Percentiles rank a stretch among this genome's conserved stretches.
Conservation (phyloP, 1,140 invertebrate genomes). For the Ostrea denselamellosa region DNA sequence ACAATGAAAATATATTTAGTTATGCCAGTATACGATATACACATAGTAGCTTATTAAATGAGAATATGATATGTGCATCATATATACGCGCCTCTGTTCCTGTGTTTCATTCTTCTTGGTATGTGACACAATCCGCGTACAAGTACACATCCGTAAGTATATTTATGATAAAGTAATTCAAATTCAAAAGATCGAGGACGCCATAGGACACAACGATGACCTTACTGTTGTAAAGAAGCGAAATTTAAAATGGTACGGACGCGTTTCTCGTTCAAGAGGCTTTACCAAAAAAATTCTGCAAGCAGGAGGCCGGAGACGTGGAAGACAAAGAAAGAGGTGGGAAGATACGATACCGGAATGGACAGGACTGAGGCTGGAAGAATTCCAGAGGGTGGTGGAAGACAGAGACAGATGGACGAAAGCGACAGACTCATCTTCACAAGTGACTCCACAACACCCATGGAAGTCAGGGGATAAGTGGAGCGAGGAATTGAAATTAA, state of each 20-base stretch:
- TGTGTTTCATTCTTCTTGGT: no score
- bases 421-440: neutral
- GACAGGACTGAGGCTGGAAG: conserved; percentile 35
- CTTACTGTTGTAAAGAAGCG: conserved; percentile 12
- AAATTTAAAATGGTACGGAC: conserved; percentile 35
- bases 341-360: conserved; percentile 33
- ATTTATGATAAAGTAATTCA: no score
- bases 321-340: conserved; percentile 44
- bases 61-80: no score
- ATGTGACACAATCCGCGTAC: no score
- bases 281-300: conserved; percentile 26
- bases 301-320: neutral
- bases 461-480: neutral
- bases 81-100: no score
- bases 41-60: no score
- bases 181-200: no score
- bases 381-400: conserved; percentile 33
- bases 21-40: no score
- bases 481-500: no score
- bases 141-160: no score
- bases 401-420: conserved; percentile 10
- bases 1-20: no score
- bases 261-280: neutral
- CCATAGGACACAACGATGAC: conserved; percentile 6
- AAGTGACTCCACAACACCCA: neutral